Evolutionary conservation across 2,888 invertebrate genomes (phyloP).

Genomic region (Lithophane semibrunnea): DNA sequence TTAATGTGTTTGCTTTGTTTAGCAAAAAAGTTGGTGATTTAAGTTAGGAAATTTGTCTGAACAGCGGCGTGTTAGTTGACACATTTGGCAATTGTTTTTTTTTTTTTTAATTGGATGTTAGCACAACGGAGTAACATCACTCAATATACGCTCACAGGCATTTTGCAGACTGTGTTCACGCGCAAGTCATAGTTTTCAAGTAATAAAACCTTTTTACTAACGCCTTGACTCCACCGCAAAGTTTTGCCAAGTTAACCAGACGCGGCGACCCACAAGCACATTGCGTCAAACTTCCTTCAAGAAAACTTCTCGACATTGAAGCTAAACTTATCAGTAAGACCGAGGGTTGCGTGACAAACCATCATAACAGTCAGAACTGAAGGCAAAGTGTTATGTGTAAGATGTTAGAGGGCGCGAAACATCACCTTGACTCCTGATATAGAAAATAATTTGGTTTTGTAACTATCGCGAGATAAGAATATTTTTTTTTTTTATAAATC

Average conservation of each 20-base stretch:
- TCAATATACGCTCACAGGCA: neutral
- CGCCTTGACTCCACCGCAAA: slow-evolving; percentile 7
- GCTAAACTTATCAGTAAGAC: slow-evolving; percentile 36
- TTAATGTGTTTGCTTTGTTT: slow-evolving; percentile 16
- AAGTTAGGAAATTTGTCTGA: neutral
- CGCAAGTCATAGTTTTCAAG: too few species aligned
- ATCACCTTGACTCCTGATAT: slow-evolving; percentile 64
- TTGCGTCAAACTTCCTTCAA: slow-evolving; percentile 36
- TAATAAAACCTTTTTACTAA: neutral
- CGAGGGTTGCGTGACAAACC: slow-evolving; percentile 59
- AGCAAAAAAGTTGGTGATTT: neutral
- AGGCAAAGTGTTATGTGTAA: slow-evolving; percentile 48
- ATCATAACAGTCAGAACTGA: slow-evolving; percentile 44
- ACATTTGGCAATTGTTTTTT: neutral
- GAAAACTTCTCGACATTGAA: slow-evolving; percentile 60
- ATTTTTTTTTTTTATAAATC: neutral
- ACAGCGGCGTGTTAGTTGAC: neutral
- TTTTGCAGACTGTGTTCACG: neutral
- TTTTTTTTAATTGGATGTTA: neutral
- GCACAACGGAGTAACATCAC: neutral
- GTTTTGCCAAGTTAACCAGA: slow-evolving; percentile 11
- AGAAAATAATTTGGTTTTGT: slow-evolving; percentile 7
- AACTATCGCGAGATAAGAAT: neutral
- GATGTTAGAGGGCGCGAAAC: slow-evolving; percentile 56
- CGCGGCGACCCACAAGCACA: slow-evolving; percentile 2